A percentile compares a stretch with the other conserved stretches of the same genome.
Evolutionary conservation across 2,113 vertebrate species (phyloP).

Genomic region (Hystrix cristata): DNA sequence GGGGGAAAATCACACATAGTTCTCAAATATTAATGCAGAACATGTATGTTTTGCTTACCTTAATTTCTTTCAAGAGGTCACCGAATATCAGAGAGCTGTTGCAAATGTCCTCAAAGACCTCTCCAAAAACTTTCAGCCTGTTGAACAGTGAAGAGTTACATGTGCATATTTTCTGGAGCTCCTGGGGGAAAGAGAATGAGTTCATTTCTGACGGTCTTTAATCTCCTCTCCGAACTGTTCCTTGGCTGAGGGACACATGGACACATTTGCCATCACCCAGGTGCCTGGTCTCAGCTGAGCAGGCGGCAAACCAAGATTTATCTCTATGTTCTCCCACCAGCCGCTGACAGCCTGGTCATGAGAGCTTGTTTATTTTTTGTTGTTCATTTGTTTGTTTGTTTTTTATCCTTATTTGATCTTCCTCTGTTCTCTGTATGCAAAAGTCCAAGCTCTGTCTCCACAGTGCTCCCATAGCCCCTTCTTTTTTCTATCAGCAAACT

Average conservation of each 20-base stretch:
- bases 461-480: rapidly evolving
- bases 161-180: conserved; percentile 84
- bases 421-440: background rate
- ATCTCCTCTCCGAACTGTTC: background rate
- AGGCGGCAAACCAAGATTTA: rapidly evolving
- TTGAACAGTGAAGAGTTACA: conserved; percentile 82
- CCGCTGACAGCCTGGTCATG: background rate
- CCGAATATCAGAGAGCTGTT: conserved; percentile 89
- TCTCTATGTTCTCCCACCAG: background rate
- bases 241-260: background rate
- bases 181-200: conserved; percentile 82
- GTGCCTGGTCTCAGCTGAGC: rapidly evolving
- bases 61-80: conserved; percentile 91
- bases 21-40: rapidly evolving
- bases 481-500: background rate
- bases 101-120: conserved; percentile 91
- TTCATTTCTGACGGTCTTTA: rapidly evolving
- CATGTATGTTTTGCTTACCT: conserved; percentile 80
- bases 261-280: rapidly evolving
- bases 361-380: background rate
- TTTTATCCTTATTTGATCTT: background rate
- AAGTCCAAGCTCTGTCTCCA: background rate
- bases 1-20: rapidly evolving
- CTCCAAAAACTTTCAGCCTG: conserved; percentile 85
- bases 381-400: background rate